Conservation (phyloP, 2,797 vertebrate species). For the Catharus ustulatus region DNA sequence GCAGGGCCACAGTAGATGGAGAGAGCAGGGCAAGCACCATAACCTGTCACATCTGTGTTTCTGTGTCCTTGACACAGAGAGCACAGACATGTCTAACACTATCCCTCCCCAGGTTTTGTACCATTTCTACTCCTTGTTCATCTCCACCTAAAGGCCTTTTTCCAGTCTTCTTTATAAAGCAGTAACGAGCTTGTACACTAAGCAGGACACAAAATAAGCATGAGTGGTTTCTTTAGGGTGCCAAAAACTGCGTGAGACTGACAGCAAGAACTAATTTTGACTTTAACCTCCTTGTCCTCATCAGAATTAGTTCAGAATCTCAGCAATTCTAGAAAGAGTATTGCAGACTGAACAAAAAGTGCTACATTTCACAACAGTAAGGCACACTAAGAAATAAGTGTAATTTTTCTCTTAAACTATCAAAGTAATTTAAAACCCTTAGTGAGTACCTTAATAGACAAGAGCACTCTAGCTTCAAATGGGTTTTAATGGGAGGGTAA, state of each 20-base stretch:
- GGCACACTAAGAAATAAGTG: background rate
- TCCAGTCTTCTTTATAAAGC: background rate
- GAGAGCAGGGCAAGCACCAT: background rate
- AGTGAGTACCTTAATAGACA: slow-evolving; percentile 51
- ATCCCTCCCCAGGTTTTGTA: background rate
- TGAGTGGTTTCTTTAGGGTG: background rate
- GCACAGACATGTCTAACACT: background rate
- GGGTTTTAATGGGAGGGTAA: slow-evolving; percentile 65
- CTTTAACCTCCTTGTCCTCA: background rate
- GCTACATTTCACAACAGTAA: background rate
- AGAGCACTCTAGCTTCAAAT: slow-evolving; percentile 66
- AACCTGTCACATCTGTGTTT: background rate
- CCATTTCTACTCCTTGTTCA: background rate
- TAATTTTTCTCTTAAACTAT: slow-evolving; percentile 37
- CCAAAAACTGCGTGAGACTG: background rate
- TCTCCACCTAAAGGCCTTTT: background rate
- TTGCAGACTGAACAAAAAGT: background rate
- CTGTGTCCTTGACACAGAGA: background rate
- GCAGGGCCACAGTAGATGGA: background rate
- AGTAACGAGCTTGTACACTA: background rate
- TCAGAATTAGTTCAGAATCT: background rate
- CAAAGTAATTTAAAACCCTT: slow-evolving; percentile 62
- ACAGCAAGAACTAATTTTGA: background rate
- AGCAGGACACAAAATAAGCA: background rate
- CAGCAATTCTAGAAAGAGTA: background rate